Base-by-base conservation (phyloP, 2,113 vertebrate genomes). In the Takifugu flavidus region DNA sequence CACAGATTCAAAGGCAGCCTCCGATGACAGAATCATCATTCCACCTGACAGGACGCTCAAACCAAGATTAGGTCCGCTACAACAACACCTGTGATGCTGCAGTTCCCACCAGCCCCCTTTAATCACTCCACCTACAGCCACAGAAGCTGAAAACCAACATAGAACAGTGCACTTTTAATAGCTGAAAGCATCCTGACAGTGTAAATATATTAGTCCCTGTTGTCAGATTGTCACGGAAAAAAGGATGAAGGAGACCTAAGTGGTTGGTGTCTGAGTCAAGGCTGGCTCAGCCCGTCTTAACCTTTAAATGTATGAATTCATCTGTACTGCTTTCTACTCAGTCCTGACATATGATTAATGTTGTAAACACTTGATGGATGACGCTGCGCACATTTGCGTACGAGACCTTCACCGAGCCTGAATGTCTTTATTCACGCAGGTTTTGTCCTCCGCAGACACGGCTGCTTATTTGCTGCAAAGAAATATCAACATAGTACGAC, bases 351-450 rank as follows among this genome's bases (percentile, higher is more conserved):
- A 68, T 67, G 49, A 70, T 66, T 59, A 51, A 61, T 61, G 49
- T 44, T 45, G 28, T 20, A 45, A 62, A 54, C 34, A 55, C 45
- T 51, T 72, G 67, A 78, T 73, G 62, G 60, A 81, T 75, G 74
- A 5, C 43, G 25, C 49, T 13, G 46, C 11, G 53, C 20, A 11
- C 6, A 27, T 63, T 65, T 70, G 56, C 73, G 69, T 51, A 44
- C 4, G 29, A 72, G 44, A 60, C 51, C 52, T 46, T 72, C 52
- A 31, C 5, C 54, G 53, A 50, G 49, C 34, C 61, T 76, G 57
- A 65, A 71, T 67, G 47, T 54, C 64, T 62, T 71, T 53, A 60
- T 56, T 55, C 66, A 8, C 7, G 11, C 34, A 39, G 7, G 1
- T 1, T 39, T 6, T 3, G 34, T 10, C 7, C 34, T 11, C 34